Evolutionary conservation across 2,113 vertebrate genomes (phyloP).

Genomic region (mouse (Mus musculus)): GRCm39 chr13:12197001-12197500

Average conservation of each 20-base stretch:
- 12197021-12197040: background rate
- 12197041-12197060: background rate
- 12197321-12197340: background rate
- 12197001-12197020: background rate
- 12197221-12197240: constrained; percentile 23
- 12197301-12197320: background rate
- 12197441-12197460: too few relatives aligned
- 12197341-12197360: background rate
- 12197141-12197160: background rate
- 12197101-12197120: too few relatives aligned
- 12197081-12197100: background rate
- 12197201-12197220: background rate
- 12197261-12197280: background rate
- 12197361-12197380: background rate
- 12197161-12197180: background rate
- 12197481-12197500: background rate
- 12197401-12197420: background rate
- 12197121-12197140: background rate
- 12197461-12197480: background rate
- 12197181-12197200: background rate
- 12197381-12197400: too few relatives aligned
- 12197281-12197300: background rate
- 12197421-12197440: background rate
- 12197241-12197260: background rate
- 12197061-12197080: background rate